These are phyloP conservation scores for Schizopygopsis malacanthus DNA, from an alignment of 2,797 vertebrate species.

Conservation along the genomic window DNA sequence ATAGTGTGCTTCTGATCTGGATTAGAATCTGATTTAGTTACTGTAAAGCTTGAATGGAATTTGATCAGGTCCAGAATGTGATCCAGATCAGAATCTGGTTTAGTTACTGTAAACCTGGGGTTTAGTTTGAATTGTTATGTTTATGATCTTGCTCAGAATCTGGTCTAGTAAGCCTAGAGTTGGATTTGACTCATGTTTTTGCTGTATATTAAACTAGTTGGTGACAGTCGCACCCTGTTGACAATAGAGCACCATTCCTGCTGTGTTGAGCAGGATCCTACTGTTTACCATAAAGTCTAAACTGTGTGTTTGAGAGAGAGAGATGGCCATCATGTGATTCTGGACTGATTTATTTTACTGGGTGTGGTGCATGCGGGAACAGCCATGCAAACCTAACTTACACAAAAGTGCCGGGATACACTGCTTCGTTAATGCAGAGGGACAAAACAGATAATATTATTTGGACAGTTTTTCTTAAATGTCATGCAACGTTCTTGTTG, in stretches of 20 bases:
- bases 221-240: constrained; percentile 50
- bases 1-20: neutral
- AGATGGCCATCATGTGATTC: constrained; percentile 45
- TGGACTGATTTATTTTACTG: constrained; percentile 40
- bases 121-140: neutral
- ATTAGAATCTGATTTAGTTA: neutral
- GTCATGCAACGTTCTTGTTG: neutral
- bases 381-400: neutral
- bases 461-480: neutral
- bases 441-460: neutral
- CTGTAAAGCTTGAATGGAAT: neutral
- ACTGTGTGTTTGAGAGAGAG: constrained; percentile 55
- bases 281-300: constrained; percentile 68
- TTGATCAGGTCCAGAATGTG: neutral
- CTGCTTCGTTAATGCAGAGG: neutral
- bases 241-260: constrained; percentile 66
- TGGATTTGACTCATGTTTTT: neutral
- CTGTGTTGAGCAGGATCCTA: constrained; percentile 62
- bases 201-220: neutral
- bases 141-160: constrained; percentile 2
- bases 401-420: neutral
- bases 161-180: neutral
- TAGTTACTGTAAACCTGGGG: neutral
- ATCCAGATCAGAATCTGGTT: neutral
- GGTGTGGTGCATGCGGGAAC: constrained; percentile 30